These are phyloP conservation scores for Zalophus californianus DNA, from an alignment of 2,797 vertebrate genomes.

Conservation along the genomic window DNA sequence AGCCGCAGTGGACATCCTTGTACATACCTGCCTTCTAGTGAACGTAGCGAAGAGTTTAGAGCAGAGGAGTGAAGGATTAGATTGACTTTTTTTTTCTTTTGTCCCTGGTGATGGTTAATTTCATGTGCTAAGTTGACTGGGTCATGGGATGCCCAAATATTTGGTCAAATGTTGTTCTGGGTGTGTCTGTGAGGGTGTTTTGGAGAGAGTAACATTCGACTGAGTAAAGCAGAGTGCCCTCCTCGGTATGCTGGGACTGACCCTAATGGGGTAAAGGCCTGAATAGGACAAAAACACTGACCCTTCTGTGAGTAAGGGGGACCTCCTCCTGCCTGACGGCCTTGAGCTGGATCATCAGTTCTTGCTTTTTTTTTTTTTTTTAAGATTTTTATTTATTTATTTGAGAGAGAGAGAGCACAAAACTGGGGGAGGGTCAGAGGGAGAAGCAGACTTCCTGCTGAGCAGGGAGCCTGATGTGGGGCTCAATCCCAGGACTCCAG, in stretches of 20 bases:
- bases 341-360: background rate
- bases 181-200: background rate
- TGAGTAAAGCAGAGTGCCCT: background rate
- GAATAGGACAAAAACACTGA: background rate
- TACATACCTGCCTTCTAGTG: rapidly evolving
- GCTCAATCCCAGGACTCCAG: too few relatives aligned
- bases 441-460: too few relatives aligned
- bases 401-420: too few relatives aligned
- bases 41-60: background rate
- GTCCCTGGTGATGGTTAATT: background rate
- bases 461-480: too few relatives aligned
- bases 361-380: background rate
- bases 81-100: background rate
- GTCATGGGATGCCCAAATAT: background rate
- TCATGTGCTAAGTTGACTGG: background rate
- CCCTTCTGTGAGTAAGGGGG: background rate
- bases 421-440: too few relatives aligned
- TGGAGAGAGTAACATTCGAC: background rate
- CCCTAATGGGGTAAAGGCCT: background rate
- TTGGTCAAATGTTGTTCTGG: background rate
- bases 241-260: background rate
- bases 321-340: background rate
- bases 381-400: too few relatives aligned
- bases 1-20: background rate
- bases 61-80: background rate